Evolutionary conservation across 2,888 invertebrate species (phyloP).

Genomic region (Eupithecia vulgata): DNA sequence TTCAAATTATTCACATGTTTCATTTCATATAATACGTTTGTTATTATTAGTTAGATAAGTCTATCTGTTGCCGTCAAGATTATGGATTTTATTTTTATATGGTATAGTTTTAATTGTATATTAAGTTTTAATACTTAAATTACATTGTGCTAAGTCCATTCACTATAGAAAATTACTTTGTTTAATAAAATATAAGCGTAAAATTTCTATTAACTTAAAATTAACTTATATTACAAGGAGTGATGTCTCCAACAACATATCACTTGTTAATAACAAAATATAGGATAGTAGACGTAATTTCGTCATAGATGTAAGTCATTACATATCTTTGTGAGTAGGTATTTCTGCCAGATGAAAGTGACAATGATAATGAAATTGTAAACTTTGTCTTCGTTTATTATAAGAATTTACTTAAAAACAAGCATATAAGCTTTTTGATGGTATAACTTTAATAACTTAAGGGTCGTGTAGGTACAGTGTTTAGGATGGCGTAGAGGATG

Average conservation of each 20-base stretch:
- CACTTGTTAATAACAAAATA: slow-evolving; percentile 83
- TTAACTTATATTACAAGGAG: slow-evolving; percentile 76
- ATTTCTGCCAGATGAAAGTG: slow-evolving; percentile 57
- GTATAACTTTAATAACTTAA: slow-evolving; percentile 40
- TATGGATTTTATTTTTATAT: slow-evolving; percentile 62
- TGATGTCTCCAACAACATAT: slow-evolving; percentile 82
- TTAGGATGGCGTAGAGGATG: slow-evolving; percentile 56
- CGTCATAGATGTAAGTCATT: slow-evolving; percentile 73
- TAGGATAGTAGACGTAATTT: slow-evolving; percentile 77
- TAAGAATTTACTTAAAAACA: slow-evolving; percentile 49
- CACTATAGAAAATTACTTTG: slow-evolving; percentile 62
- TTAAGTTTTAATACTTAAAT: slow-evolving; percentile 79
- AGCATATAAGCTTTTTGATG: slow-evolving; percentile 50
- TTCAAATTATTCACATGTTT: slow-evolving; percentile 43
- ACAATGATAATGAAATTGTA: slow-evolving; percentile 48
- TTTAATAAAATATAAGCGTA: slow-evolving; percentile 69
- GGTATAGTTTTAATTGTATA: slow-evolving; percentile 63
- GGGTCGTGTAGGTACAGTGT: slow-evolving; percentile 46
- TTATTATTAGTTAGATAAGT: slow-evolving; percentile 51
- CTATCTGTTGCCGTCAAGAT: slow-evolving; percentile 64
- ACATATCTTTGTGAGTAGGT: slow-evolving; percentile 74
- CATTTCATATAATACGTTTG: slow-evolving; percentile 48
- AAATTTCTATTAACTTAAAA: slow-evolving; percentile 66
- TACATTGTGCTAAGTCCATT: slow-evolving; percentile 77
- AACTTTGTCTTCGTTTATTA: slow-evolving; percentile 57